Percentiles rank a stretch among this genome's conserved stretches.
phyloP scores from a whole-genome alignment of 2,113 vertebrate genomes.

The Peromyscus californicus region DNA sequence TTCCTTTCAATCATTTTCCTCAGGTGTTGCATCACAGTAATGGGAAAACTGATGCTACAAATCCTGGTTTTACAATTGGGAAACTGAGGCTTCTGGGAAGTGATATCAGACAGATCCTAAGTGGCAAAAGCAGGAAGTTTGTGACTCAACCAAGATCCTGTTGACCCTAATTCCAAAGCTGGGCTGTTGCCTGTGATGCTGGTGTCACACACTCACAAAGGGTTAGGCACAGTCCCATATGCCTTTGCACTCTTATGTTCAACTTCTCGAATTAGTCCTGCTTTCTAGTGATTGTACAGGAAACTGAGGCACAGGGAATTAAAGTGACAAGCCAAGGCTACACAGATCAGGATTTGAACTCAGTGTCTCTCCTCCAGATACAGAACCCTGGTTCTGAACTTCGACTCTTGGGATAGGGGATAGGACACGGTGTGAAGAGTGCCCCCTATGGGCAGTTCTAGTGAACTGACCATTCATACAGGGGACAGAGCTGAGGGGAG shows the following conservation, averaged over 20 bases:
- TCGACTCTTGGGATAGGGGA: background rate
- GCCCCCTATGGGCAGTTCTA: accelerated
- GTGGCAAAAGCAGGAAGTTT: background rate
- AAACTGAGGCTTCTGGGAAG: background rate
- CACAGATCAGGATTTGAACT: background rate
- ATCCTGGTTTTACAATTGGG: background rate
- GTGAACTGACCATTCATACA: background rate
- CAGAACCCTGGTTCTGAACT: background rate
- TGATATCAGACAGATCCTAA: background rate
- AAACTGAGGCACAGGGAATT: background rate
- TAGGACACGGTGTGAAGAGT: background rate
- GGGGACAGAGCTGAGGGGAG: background rate
- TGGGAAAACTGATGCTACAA: background rate
- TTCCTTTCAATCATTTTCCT: background rate
- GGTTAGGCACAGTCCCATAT: background rate
- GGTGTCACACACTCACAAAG: background rate
- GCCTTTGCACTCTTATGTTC: background rate
- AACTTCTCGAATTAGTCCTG: background rate
- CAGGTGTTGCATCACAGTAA: background rate
- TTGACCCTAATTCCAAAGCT: background rate
- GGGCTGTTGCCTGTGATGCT: background rate
- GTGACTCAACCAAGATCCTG: background rate
- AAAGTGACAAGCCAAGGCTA: background rate
- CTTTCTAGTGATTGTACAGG: background rate
- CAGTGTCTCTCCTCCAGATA: background rate